phyloP scores from a whole-genome alignment of 2,888 invertebrate genomes.

The Microctonus hyperodae region DNA sequence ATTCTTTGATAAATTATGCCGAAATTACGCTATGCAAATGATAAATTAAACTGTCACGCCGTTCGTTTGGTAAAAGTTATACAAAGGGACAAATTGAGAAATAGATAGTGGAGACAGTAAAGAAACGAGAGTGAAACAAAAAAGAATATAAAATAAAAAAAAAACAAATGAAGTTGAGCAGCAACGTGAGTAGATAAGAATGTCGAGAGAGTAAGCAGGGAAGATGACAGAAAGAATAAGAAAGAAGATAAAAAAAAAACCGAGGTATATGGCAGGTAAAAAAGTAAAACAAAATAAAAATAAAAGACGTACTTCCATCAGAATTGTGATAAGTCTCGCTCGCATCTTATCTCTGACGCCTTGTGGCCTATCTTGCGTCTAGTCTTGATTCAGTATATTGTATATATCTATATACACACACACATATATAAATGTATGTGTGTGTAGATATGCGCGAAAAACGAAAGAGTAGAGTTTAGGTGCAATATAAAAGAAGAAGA shows the following conservation, averaged over 20 bases:
- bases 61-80: not conserved
- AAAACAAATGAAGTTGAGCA: constrained; percentile 22
- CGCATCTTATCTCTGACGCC: constrained; percentile 29
- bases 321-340: constrained; percentile 28
- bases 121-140: not conserved
- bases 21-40: constrained; percentile 12
- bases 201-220: constrained; percentile 8
- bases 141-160: constrained; percentile 1
- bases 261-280: constrained; percentile 11
- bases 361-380: constrained; percentile 27
- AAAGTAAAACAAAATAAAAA: not conserved
- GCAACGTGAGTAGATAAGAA: constrained; percentile 27
- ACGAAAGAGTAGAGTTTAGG: not conserved
- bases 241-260: not conserved
- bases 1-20: constrained; percentile 12
- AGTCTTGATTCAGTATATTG: constrained; percentile 15
- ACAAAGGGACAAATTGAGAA: not conserved
- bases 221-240: not conserved
- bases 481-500: not conserved
- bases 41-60: constrained; percentile 9
- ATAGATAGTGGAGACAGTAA: not conserved
- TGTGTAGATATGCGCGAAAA: too few relatives aligned
- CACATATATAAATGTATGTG: not conserved
- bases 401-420: not conserved
- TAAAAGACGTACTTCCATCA: constrained; percentile 24